phyloP scores from a whole-genome alignment of 53 echinoderm and acorn worm species.

The Luidia sarsii region DNA sequence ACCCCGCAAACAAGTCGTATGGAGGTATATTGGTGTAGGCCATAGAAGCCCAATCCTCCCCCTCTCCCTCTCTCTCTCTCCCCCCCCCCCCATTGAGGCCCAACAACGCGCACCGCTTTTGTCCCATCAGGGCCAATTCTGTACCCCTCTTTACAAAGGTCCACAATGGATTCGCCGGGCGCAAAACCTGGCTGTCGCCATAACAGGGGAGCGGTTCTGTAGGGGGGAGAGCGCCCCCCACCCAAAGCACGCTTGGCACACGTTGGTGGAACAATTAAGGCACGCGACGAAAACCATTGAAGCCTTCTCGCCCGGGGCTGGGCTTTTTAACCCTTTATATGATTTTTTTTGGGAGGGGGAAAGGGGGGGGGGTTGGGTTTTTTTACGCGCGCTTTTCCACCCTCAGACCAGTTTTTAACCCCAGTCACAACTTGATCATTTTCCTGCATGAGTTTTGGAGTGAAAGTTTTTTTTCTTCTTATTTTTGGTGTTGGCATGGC shows the following conservation, averaged over 20 bases:
- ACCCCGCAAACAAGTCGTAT: background rate
- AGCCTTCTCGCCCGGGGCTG: background rate
- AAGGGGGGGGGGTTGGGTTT: too few species aligned
- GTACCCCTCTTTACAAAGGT: slow-evolving; percentile 49
- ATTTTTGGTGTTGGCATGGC: slow-evolving; percentile 16
- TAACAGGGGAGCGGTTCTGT: background rate
- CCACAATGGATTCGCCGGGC: slow-evolving; percentile 20
- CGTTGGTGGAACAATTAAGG: slow-evolving; percentile 11
- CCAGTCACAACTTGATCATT: slow-evolving; percentile 21
- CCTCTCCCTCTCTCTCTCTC: background rate
- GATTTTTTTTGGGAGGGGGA: too few species aligned
- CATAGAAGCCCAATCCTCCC: background rate
- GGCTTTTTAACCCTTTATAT: too few species aligned
- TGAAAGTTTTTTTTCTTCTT: too few species aligned
- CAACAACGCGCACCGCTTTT: slow-evolving; percentile 58
- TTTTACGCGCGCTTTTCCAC: slow-evolving; percentile 24
- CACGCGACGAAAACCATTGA: slow-evolving; percentile 46
- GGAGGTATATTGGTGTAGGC: background rate
- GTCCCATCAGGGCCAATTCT: slow-evolving; percentile 42
- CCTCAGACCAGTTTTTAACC: background rate
- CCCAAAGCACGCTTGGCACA: slow-evolving; percentile 45
- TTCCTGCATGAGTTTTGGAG: slow-evolving; percentile 5
- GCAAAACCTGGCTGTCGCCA: slow-evolving; percentile 49
- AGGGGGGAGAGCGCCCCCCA: slow-evolving; percentile 10
- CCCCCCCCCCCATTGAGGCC: slow-evolving; percentile 17